Conservation (phyloP, 1,140 invertebrate genomes). For the Laodelphax striatellus region DNA sequence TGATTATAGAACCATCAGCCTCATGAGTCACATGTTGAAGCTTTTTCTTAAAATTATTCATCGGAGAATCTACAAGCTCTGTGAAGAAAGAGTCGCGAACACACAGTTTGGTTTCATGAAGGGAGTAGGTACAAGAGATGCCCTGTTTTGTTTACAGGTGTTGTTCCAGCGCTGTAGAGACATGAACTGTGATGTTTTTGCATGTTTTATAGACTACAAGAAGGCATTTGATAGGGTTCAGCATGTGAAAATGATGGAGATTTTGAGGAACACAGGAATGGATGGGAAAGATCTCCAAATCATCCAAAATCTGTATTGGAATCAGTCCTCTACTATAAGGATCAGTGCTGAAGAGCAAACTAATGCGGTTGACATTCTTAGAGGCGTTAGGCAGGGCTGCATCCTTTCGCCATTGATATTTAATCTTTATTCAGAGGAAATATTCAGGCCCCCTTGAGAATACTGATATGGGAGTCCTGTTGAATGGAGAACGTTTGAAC, state of each 20-base stretch:
- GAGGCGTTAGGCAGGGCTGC: constrained; percentile 26
- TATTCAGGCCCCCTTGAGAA: constrained; percentile 13
- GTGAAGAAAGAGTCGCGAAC: constrained; percentile 4
- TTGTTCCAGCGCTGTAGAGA: constrained; percentile 16
- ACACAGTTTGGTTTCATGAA: constrained; percentile 21
- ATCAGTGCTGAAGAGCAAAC: too few relatives aligned
- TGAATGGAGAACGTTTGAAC: constrained; percentile 11
- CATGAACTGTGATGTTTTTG: constrained; percentile 17
- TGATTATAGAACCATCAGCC: constrained; percentile 19
- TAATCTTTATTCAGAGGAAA: constrained; percentile 24
- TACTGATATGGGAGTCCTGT: constrained; percentile 10
- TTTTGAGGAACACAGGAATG: constrained; percentile 3
- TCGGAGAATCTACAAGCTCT: constrained; percentile 13
- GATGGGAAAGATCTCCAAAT: constrained; percentile 7
- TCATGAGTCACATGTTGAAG: constrained; percentile 20
- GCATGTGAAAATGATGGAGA: constrained; percentile 11
- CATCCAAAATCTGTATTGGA: constrained; percentile 7
- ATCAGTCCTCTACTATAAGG: neutral
- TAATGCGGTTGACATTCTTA: too few relatives aligned
- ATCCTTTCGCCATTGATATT: constrained; percentile 26
- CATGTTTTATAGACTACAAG: constrained; percentile 21
- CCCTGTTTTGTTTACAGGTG: constrained; percentile 18
- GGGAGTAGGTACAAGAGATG: constrained; percentile 19
- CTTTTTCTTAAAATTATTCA: constrained; percentile 22
- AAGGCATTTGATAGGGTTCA: constrained; percentile 16